A percentile compares a stretch with the other conserved stretches of the same genome.
Evolutionary conservation across 2,113 vertebrate species (phyloP).

Genomic region (Tor tambroides): DNA sequence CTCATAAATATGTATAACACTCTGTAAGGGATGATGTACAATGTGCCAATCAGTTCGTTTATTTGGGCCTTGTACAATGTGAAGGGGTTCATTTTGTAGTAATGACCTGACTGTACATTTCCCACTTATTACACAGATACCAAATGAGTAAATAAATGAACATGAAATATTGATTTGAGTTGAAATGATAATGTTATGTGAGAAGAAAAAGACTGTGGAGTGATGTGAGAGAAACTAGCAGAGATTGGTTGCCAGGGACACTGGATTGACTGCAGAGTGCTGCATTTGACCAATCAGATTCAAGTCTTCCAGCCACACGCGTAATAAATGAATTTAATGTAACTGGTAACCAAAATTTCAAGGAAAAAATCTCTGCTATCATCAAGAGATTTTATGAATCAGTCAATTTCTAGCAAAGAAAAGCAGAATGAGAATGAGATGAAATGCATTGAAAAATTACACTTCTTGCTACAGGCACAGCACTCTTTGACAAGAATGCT

Average conservation of each 20-base stretch:
- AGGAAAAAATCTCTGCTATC: background rate
- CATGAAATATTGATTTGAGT: background rate
- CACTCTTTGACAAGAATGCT: background rate
- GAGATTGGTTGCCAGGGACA: constrained; percentile 6
- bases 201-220: background rate
- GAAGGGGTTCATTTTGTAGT: background rate
- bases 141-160: background rate
- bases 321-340: background rate
- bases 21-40: background rate
- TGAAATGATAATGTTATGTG: background rate
- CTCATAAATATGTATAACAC: background rate
- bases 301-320: background rate
- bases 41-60: background rate
- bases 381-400: background rate
- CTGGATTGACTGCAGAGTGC: background rate
- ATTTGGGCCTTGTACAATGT: background rate
- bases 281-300: background rate
- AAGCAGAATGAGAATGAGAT: background rate
- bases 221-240: background rate
- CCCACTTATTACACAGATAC: background rate
- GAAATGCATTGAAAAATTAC: background rate
- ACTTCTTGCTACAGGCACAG: background rate
- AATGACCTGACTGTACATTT: background rate
- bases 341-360: background rate
- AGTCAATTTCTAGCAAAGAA: background rate